Conservation (phyloP, 2,113 vertebrate genomes). For the Acinonyx jubatus region DNA sequence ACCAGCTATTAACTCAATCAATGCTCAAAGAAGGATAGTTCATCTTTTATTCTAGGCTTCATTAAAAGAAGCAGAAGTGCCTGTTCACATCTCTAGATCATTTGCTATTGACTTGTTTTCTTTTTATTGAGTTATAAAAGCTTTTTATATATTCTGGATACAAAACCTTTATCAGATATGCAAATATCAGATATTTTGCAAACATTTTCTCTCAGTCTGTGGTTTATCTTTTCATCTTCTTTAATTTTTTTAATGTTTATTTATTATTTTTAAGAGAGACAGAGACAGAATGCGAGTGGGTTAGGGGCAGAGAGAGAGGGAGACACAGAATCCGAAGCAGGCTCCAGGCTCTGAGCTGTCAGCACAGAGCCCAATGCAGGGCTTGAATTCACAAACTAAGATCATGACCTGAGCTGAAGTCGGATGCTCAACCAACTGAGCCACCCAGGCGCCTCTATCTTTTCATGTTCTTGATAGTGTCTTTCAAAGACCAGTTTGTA, state of each 20-base stretch:
- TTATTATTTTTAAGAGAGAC: too few species aligned
- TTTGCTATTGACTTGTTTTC: background rate
- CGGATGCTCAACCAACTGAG: too few species aligned
- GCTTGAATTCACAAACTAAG: too few species aligned
- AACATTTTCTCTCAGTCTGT: constrained; percentile 28
- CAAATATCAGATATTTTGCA: background rate
- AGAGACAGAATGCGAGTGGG: too few species aligned
- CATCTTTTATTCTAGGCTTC: background rate
- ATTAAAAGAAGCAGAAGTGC: background rate
- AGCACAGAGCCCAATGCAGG: too few species aligned
- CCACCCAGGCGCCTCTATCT: background rate
- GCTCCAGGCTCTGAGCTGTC: too few species aligned
- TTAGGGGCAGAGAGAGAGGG: too few species aligned
- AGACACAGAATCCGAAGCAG: too few species aligned
- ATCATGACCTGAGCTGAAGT: too few species aligned
- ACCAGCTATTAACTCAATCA: background rate
- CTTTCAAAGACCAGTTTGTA: background rate
- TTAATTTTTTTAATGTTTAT: too few species aligned
- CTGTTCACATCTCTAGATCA: background rate
- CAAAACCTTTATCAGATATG: background rate
- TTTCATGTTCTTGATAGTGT: background rate
- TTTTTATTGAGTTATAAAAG: background rate
- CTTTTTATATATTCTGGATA: background rate
- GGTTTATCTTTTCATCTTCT: background rate
- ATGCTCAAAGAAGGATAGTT: background rate